Conservation (phyloP, 2,888 invertebrate genomes). For the Entomobrya multifasciata region DNA sequence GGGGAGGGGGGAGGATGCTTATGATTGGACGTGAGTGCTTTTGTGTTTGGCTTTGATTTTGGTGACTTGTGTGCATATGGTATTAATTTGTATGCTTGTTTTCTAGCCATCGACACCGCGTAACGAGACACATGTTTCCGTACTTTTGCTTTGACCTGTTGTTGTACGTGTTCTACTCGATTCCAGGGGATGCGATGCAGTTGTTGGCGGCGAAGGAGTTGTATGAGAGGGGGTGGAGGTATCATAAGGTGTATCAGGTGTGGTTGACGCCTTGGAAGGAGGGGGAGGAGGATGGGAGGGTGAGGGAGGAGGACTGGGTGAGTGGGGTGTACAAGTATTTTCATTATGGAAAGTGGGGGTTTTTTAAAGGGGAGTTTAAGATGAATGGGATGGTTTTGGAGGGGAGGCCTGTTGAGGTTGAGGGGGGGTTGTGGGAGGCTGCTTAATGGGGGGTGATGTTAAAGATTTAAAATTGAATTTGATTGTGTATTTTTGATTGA, state of each 20-base stretch:
- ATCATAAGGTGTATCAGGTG: constrained; percentile 40
- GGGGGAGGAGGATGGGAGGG: background rate
- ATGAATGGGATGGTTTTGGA: background rate
- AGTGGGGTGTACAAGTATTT: constrained; percentile 40
- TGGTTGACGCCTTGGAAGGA: constrained; percentile 39
- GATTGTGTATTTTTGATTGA: background rate
- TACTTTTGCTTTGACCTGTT: constrained; percentile 31
- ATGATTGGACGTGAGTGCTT: background rate
- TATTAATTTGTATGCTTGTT: background rate
- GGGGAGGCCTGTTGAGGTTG: background rate
- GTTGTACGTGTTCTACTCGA: constrained; percentile 47
- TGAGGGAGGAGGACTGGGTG: background rate
- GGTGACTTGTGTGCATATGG: background rate
- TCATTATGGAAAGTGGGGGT: constrained; percentile 36
- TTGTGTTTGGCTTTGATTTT: background rate
- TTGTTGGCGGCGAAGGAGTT: constrained; percentile 43
- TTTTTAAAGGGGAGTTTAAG: background rate
- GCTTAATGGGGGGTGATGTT: background rate
- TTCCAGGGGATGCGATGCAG: constrained; percentile 50
- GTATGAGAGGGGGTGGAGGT: constrained; percentile 55
- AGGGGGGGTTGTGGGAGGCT: constrained; percentile 1
- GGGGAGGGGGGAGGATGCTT: background rate
- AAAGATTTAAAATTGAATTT: background rate
- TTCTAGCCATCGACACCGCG: background rate
- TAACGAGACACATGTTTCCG: background rate